A percentile compares a stretch with the other conserved stretches of the same genome.
phyloP scores from a whole-genome alignment of 2,888 invertebrate species.

The Argyra leucocephala region DNA sequence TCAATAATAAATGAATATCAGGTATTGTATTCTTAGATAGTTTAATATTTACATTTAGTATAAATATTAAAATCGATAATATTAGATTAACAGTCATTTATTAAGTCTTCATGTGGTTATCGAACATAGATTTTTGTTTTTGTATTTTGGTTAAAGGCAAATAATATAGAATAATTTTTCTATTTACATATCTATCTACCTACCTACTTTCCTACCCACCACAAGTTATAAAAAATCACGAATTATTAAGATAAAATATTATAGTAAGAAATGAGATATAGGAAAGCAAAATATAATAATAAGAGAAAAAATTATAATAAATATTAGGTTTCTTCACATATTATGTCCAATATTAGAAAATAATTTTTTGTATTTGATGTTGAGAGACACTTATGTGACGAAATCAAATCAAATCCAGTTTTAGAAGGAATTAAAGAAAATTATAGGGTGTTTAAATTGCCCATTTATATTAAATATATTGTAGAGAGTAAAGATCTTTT shows the following conservation, averaged over 20 bases:
- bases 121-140: background rate
- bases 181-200: background rate
- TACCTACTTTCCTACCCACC: background rate
- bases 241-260: background rate
- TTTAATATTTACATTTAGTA: background rate
- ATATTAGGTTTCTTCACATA: too few species aligned
- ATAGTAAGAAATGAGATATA: too few species aligned
- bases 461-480: too few species aligned
- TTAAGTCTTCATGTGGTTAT: conserved; percentile 3
- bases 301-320: too few species aligned
- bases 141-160: conserved; percentile 1
- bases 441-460: too few species aligned
- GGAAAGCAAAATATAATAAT: too few species aligned
- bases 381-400: too few species aligned
- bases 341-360: too few species aligned
- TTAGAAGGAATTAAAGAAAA: too few species aligned
- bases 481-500: too few species aligned
- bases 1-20: background rate
- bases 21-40: background rate
- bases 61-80: background rate
- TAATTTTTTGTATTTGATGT: too few species aligned
- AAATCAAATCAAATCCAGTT: too few species aligned
- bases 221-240: background rate
- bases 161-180: background rate
- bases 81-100: background rate